Percentiles rank a stretch among this genome's conserved stretches.
phyloP scores from a whole-genome alignment of 2,113 vertebrate species.

The Neoarius graeffei region DNA sequence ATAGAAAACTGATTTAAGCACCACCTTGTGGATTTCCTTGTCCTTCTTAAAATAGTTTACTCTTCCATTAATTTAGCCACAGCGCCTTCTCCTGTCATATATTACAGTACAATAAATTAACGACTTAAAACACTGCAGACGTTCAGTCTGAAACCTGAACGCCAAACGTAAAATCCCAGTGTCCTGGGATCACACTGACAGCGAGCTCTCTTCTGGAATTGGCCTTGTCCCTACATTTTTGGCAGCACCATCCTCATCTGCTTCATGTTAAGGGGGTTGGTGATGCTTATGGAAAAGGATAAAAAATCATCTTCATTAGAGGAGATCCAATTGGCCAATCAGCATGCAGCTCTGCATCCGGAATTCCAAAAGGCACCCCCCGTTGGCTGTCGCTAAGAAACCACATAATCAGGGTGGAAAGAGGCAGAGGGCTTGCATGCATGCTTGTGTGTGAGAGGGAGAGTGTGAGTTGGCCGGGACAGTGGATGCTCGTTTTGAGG shows the following conservation, averaged over 20 bases:
- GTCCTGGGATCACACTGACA: not conserved
- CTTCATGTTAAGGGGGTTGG: constrained; percentile 56
- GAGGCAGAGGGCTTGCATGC: constrained; percentile 66
- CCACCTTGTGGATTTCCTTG: constrained; percentile 32
- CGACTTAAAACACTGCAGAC: not conserved
- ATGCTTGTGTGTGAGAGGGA: constrained; percentile 52
- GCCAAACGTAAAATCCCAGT: not conserved
- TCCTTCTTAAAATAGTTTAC: constrained; percentile 13
- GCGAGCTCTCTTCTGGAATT: constrained; percentile 3
- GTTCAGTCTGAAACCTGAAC: constrained; percentile 1
- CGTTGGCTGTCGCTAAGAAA: constrained; percentile 80
- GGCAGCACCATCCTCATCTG: not conserved
- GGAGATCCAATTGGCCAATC: constrained; percentile 68
- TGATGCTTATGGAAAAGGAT: constrained; percentile 51
- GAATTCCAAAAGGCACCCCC: constrained; percentile 66
- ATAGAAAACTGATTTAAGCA: constrained; percentile 17
- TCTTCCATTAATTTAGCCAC: constrained; percentile 9
- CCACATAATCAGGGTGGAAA: constrained; percentile 75
- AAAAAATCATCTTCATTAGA: constrained; percentile 73
- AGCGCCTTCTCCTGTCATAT: not conserved
- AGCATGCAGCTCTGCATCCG: constrained; percentile 56
- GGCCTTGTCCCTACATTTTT: constrained; percentile 24
- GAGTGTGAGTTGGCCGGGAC: constrained; percentile 45
- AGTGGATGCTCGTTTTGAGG: constrained; percentile 44
- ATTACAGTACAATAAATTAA: not conserved